Conservation (phyloP, 2,888 invertebrate genomes). For the Blastobasis lacticolella region DNA sequence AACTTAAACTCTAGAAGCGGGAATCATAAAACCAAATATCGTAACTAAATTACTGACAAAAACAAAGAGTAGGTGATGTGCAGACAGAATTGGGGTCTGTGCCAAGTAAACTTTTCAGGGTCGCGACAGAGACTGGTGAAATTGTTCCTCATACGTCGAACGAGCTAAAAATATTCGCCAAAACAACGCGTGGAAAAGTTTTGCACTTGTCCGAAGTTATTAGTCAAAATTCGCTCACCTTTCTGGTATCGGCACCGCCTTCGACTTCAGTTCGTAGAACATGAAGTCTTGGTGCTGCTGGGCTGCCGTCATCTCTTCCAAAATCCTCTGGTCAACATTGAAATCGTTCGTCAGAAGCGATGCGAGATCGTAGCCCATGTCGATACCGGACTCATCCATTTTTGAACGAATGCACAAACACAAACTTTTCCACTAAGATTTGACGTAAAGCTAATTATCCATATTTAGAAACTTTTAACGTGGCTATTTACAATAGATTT, state of each 20-base stretch:
- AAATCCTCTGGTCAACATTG: slow-evolving; percentile 65
- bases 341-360: slow-evolving; percentile 72
- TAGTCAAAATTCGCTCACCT: slow-evolving; percentile 55
- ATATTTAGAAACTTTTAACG: slow-evolving; percentile 44
- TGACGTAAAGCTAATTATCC: slow-evolving; percentile 34
- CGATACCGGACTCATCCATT: slow-evolving; percentile 79
- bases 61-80: too few relatives aligned
- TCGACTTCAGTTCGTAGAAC: slow-evolving; percentile 78
- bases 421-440: slow-evolving; percentile 46
- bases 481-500: slow-evolving; percentile 40
- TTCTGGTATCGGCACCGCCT: slow-evolving; percentile 73
- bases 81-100: slow-evolving; percentile 47
- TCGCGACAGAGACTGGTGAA: slow-evolving; percentile 54
- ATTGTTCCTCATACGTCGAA: slow-evolving; percentile 55
- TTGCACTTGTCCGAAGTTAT: slow-evolving; percentile 1
- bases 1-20: too few relatives aligned
- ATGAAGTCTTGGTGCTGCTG: slow-evolving; percentile 74
- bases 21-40: not conserved
- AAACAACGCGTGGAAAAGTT: slow-evolving; percentile 20
- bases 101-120: slow-evolving; percentile 69
- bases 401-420: slow-evolving; percentile 49
- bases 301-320: slow-evolving; percentile 72
- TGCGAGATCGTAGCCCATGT: slow-evolving; percentile 77
- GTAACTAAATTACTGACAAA: not conserved
- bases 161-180: slow-evolving; percentile 64